These are phyloP conservation scores for Macrocentrus cingulum DNA, from an alignment of 1,140 invertebrate species.

Conservation along the genomic window DNA sequence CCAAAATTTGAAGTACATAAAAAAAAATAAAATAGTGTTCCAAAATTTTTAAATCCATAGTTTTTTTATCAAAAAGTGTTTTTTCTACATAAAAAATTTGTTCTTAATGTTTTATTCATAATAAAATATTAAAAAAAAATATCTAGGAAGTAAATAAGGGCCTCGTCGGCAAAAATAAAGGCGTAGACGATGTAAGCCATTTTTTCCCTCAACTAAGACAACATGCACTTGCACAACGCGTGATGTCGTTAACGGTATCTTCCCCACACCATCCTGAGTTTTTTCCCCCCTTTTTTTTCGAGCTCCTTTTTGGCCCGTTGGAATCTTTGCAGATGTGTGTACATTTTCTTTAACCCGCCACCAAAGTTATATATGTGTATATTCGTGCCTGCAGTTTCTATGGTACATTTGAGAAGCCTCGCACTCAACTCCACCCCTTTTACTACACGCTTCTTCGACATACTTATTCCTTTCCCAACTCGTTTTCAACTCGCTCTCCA, in stretches of 20 bases:
- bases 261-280: not conserved
- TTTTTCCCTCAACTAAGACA: not conserved
- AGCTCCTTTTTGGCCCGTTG: not conserved
- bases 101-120: no score
- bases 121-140: no score
- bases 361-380: not conserved
- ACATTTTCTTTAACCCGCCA: no score
- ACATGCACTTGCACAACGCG: conserved; percentile 6
- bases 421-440: not conserved
- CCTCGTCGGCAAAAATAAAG: not conserved
- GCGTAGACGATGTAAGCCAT: not conserved
- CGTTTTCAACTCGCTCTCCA: not conserved
- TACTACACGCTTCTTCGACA: conserved; percentile 2
- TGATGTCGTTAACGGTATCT: conserved; percentile 18
- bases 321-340: not conserved
- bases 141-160: no score
- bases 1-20: no score
- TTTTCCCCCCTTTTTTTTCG: not conserved
- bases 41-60: no score
- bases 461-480: conserved; percentile 6
- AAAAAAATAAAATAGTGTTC: no score
- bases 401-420: not conserved
- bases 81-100: no score
- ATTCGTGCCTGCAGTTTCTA: not conserved
- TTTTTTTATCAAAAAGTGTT: no score